phyloP scores from a whole-genome alignment of 1,140 invertebrate genomes.

The Ceratosolen fusciceps region DNA sequence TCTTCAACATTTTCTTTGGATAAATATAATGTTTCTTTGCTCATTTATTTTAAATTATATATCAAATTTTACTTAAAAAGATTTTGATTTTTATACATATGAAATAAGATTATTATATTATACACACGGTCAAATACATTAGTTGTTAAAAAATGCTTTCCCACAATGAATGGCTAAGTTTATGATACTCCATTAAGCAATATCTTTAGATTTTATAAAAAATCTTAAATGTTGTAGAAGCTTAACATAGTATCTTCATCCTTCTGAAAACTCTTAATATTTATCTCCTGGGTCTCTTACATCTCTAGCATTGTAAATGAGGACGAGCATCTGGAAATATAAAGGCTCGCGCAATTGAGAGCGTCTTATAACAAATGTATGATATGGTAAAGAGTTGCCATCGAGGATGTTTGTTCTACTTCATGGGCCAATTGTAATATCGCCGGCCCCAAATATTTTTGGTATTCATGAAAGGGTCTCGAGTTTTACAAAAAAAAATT shows the following conservation, averaged over 20 bases:
- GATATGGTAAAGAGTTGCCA: constrained; percentile 25
- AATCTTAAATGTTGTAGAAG: background rate
- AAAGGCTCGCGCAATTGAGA: constrained; percentile 24
- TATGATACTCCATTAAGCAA: background rate
- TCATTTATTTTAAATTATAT: no score
- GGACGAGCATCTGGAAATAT: background rate
- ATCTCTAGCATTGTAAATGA: background rate
- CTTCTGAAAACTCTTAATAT: background rate
- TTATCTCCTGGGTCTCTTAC: background rate
- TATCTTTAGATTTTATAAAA: background rate
- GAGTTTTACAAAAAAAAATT: background rate
- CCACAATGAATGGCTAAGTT: no score
- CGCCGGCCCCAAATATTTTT: background rate
- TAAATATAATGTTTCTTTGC: no score
- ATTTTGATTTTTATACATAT: no score
- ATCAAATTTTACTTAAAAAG: no score
- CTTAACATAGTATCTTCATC: background rate
- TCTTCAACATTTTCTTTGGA: no score
- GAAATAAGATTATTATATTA: no score
- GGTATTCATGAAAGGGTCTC: constrained; percentile 4
- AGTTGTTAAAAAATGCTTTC: no score
- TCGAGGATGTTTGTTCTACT: background rate
- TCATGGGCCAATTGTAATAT: background rate
- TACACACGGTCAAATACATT: no score
- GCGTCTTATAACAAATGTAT: constrained; percentile 38